phyloP scores from a whole-genome alignment of 1,140 invertebrate species.

The Scaptomyza graminum region DNA sequence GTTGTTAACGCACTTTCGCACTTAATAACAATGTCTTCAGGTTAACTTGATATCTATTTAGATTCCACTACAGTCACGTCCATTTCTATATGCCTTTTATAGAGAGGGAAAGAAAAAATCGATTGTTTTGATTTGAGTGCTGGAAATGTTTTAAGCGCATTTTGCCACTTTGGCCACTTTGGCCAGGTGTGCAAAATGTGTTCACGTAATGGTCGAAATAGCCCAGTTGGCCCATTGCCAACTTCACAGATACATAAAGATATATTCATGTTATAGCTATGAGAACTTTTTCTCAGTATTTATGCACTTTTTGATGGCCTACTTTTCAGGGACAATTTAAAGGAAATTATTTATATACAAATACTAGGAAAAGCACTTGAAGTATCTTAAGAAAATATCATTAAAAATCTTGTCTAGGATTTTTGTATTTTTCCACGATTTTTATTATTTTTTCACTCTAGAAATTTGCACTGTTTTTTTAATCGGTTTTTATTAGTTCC shows the following conservation, averaged over 20 bases:
- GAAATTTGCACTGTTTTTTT: too few species aligned
- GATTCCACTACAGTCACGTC: constrained; percentile 60
- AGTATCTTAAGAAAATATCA: too few species aligned
- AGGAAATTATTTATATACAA: too few species aligned
- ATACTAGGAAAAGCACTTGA: too few species aligned
- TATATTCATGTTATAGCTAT: background rate
- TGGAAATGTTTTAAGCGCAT: background rate
- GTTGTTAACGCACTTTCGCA: constrained; percentile 49
- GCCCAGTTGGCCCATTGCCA: constrained; percentile 65
- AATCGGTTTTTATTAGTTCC: constrained; percentile 1
- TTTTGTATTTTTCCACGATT: too few species aligned
- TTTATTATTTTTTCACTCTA: too few species aligned
- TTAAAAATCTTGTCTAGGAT: too few species aligned
- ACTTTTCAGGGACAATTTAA: constrained; percentile 56
- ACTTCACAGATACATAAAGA: constrained; percentile 1
- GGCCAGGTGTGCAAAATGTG: constrained; percentile 50
- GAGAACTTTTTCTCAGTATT: background rate
- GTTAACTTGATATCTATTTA: constrained; percentile 46
- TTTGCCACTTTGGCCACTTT: background rate
- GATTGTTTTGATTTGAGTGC: constrained; percentile 62
- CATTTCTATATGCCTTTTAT: constrained; percentile 39
- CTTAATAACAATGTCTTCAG: constrained; percentile 20
- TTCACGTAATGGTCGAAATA: constrained; percentile 59
- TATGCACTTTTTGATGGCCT: constrained; percentile 20
- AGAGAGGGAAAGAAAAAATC: constrained; percentile 63